Conservation (phyloP, 2,888 invertebrate species). For the Macrostomum cliftonense region DNA sequence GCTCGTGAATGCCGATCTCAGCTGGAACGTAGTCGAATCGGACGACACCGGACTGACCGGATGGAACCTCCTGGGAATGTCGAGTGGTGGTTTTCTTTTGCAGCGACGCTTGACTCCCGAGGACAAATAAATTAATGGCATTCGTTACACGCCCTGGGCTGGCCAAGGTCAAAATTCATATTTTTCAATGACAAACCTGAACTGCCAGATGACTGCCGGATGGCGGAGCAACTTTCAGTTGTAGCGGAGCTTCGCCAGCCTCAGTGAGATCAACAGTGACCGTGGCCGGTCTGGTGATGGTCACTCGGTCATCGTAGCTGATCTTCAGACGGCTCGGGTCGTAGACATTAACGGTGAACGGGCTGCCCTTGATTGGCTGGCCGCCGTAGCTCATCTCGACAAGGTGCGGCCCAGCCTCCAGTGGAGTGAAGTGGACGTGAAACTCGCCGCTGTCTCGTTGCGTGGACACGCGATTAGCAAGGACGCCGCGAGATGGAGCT, state of each 20-base stretch:
- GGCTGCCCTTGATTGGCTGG: conserved; percentile 26
- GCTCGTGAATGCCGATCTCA: background rate
- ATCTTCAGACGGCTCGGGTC: conserved; percentile 71
- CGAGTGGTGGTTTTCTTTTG: too few species aligned
- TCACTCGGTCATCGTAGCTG: conserved; percentile 70
- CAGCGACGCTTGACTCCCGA: background rate
- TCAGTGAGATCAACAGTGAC: conserved; percentile 68
- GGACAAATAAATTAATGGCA: too few species aligned
- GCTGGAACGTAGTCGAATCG: conserved; percentile 16
- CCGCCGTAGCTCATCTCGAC: conserved; percentile 21
- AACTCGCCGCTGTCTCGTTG: conserved; percentile 66
- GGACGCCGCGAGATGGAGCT: too few species aligned
- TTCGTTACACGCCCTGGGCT: too few species aligned
- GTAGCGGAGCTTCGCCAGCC: conserved; percentile 73
- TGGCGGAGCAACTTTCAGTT: conserved; percentile 68
- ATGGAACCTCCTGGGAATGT: background rate
- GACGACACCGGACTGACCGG: background rate
- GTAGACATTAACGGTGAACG: conserved; percentile 40
- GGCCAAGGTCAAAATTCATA: conserved; percentile 6
- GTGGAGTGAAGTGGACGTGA: conserved; percentile 85
- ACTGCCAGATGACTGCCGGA: conserved; percentile 56
- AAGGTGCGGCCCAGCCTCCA: conserved; percentile 53
- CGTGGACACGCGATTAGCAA: background rate
- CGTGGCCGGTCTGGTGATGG: conserved; percentile 62
- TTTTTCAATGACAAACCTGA: conserved; percentile 43